These are phyloP conservation scores for Aricia agestis DNA, from an alignment of 1,140 invertebrate species.

Conservation along the genomic window DNA sequence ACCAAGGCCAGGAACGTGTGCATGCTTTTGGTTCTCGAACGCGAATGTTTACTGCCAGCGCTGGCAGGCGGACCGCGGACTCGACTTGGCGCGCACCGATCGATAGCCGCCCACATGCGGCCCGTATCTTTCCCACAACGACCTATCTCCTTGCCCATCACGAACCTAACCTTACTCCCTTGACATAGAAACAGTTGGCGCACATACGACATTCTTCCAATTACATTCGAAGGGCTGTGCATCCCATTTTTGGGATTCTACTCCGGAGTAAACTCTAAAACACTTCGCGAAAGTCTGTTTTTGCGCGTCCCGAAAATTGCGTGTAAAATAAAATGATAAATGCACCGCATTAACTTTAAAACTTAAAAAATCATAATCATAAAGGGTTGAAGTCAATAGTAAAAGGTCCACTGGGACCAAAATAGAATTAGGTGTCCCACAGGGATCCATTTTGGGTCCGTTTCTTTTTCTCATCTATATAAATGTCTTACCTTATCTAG, in stretches of 20 bases:
- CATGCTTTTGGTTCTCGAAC: conserved; percentile 38
- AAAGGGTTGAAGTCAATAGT: too few species aligned
- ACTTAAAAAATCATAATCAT: too few species aligned
- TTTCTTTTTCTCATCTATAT: too few species aligned
- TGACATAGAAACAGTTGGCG: conserved; percentile 10
- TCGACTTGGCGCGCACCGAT: conserved; percentile 50
- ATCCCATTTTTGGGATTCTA: conserved; percentile 23
- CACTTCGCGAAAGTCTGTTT: neutral
- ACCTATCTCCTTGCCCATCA: conserved; percentile 28
- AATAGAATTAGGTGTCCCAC: too few species aligned
- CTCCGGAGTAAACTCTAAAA: neutral
- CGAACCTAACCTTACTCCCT: conserved; percentile 20
- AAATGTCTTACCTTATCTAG: too few species aligned
- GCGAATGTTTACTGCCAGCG: conserved; percentile 47
- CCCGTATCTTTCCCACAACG: conserved; percentile 33
- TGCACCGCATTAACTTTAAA: too few species aligned
- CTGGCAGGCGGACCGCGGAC: conserved; percentile 22
- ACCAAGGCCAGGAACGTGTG: conserved; percentile 41
- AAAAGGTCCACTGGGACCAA: too few species aligned
- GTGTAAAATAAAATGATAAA: neutral
- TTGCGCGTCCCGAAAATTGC: neutral
- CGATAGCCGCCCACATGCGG: conserved; percentile 63
- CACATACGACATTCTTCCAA: conserved; percentile 27
- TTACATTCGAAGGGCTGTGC: conserved; percentile 22
- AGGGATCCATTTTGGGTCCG: too few species aligned